A percentile compares a stretch with the other conserved stretches of the same genome.
Evolutionary conservation across 2,113 vertebrate genomes (phyloP).

Genomic region (Gymnocephalus cernua): DNA sequence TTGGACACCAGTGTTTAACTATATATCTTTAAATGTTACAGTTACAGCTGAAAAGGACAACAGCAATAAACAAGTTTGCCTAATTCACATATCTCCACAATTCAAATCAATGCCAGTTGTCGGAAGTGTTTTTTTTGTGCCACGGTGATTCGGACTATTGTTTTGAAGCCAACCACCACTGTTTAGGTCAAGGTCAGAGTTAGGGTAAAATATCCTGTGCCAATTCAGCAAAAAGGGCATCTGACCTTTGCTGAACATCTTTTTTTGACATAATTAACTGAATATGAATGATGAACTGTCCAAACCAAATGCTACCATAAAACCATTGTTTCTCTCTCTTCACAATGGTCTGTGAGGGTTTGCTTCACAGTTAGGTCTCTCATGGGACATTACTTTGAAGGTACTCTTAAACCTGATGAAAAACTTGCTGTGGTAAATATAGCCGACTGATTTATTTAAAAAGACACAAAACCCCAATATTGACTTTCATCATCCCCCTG

Average conservation of each 20-base stretch:
- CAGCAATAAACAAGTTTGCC: too few relatives aligned
- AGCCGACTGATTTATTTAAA: constrained; percentile 39
- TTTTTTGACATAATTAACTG: not conserved
- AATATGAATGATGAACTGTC: not conserved
- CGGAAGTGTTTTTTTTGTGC: too few relatives aligned
- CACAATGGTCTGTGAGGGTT: not conserved
- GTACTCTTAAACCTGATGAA: not conserved
- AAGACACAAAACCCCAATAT: constrained; percentile 60
- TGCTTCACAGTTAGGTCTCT: not conserved
- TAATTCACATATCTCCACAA: too few relatives aligned
- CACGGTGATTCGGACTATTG: not conserved
- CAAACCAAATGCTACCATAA: not conserved
- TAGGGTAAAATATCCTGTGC: not conserved
- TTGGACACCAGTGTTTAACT: too few relatives aligned
- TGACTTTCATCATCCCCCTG: constrained; percentile 33
- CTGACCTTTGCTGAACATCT: not conserved
- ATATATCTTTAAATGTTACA: too few relatives aligned
- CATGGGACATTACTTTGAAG: not conserved
- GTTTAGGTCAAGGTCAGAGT: constrained; percentile 15
- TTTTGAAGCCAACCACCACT: not conserved
- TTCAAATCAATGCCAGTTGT: too few relatives aligned
- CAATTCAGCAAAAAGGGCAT: constrained; percentile 5
- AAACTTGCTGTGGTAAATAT: constrained; percentile 26
- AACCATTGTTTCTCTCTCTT: not conserved
- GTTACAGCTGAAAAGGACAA: too few relatives aligned